A percentile compares a stretch with the other conserved stretches of the same genome.
phyloP scores from a whole-genome alignment of 2,888 invertebrate species.

The Philereme vetulata region DNA sequence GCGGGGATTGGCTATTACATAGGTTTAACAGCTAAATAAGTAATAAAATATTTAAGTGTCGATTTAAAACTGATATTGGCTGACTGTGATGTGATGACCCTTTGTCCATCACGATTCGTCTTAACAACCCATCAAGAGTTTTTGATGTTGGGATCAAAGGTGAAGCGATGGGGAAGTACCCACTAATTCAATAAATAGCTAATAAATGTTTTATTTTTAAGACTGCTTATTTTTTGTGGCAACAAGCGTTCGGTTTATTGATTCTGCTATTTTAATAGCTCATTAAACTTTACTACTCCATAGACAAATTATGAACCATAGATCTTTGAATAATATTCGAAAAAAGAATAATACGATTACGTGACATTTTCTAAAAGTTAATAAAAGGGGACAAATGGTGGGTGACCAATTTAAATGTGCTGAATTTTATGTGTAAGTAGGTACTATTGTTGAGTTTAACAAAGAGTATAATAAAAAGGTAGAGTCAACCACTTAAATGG shows the following conservation, averaged over 20 bases:
- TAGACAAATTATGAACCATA: no score
- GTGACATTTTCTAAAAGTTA: not conserved
- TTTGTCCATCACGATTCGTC: slow-evolving; percentile 31
- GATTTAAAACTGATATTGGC: slow-evolving; percentile 27
- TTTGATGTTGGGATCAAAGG: slow-evolving; percentile 24
- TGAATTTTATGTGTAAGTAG: no score
- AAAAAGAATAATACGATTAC: not conserved
- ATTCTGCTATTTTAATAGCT: not conserved
- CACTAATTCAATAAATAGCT: slow-evolving; percentile 6
- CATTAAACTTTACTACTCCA: no score
- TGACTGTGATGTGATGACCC: slow-evolving; percentile 27
- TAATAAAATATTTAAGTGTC: slow-evolving; percentile 39
- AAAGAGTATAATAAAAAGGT: not conserved
- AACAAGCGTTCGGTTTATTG: slow-evolving; percentile 1
- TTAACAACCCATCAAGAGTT: slow-evolving; percentile 14
- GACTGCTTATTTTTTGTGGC: not conserved
- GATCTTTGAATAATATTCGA: not conserved
- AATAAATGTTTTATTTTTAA: slow-evolving; percentile 6
- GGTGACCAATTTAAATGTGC: no score
- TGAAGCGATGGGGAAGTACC: slow-evolving; percentile 17
- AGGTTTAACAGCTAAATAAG: slow-evolving; percentile 49
- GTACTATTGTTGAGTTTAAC: no score
- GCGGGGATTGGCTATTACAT: slow-evolving; percentile 32
- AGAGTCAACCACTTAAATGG: not conserved
- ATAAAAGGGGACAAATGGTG: no score